Conservation (phyloP, 2,888 invertebrate genomes). For the Philereme transversata region DNA sequence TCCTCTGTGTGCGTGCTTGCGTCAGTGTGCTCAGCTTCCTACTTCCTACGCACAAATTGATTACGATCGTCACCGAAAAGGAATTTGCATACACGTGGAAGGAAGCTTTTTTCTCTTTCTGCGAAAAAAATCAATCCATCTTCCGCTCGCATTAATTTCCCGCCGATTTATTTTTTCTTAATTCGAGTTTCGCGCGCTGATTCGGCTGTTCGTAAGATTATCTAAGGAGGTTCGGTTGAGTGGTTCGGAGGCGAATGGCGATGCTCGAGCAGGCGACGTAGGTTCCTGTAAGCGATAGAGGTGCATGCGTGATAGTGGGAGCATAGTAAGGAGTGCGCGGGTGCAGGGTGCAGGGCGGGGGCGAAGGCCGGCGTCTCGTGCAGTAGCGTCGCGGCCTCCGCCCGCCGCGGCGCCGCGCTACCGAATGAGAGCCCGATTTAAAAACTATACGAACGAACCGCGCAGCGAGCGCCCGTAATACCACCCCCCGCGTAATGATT, state of each 20-base stretch:
- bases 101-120: constrained; percentile 50
- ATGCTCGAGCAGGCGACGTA: constrained; percentile 5
- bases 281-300: constrained; percentile 26
- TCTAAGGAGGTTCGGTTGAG: constrained; percentile 2
- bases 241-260: not conserved
- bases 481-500: constrained; percentile 93
- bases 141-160: constrained; percentile 55
- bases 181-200: constrained; percentile 38
- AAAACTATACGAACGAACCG: constrained; percentile 82
- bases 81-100: constrained; percentile 78
- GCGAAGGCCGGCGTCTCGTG: constrained; percentile 41
- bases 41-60: constrained; percentile 82
- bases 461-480: constrained; percentile 85
- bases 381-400: constrained; percentile 68
- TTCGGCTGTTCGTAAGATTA: constrained; percentile 24
- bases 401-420: constrained; percentile 76
- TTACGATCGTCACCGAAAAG: constrained; percentile 80
- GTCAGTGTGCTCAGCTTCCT: constrained; percentile 57
- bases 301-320: constrained; percentile 70
- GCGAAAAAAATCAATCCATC: constrained; percentile 52
- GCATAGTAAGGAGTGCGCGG: constrained; percentile 51
- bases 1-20: constrained; percentile 49
- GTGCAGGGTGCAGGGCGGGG: constrained; percentile 51
- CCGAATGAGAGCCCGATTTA: constrained; percentile 82
- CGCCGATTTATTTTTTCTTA: constrained; percentile 48